Evolutionary conservation across 2,113 vertebrate species (phyloP).

Genomic region (Lanius collurio): DNA sequence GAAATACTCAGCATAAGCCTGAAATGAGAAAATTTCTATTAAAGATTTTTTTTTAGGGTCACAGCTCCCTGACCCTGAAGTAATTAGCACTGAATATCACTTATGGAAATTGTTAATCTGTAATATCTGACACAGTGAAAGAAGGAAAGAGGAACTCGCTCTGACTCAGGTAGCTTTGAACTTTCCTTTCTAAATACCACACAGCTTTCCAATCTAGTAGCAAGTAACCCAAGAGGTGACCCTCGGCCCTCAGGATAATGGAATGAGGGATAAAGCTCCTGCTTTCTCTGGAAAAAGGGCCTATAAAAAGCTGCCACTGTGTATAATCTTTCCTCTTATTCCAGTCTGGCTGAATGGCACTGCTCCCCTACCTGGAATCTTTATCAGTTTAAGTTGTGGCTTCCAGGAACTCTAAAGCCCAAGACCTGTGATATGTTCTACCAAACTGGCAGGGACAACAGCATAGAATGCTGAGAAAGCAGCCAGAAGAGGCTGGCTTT

Average conservation of each 20-base stretch:
- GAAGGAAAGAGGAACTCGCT: not conserved
- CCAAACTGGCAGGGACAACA: not conserved
- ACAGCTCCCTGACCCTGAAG: constrained; percentile 52
- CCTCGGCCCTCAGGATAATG: not conserved
- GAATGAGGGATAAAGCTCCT: not conserved
- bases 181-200: constrained; percentile 58
- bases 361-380: not conserved
- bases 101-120: constrained; percentile 46
- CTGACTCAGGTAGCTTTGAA: constrained; percentile 33
- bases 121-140: not conserved
- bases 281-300: not conserved
- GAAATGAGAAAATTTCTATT: constrained; percentile 16
- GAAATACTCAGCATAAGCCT: not conserved
- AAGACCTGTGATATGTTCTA: rapidly evolving
- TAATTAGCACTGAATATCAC: constrained; percentile 68
- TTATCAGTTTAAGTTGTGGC: rapidly evolving
- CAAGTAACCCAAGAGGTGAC: not conserved
- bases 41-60: not conserved
- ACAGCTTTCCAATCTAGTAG: not conserved
- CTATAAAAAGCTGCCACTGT: not conserved
- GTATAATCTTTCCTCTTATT: not conserved
- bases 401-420: not conserved
- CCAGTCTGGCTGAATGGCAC: not conserved
- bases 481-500: not conserved
- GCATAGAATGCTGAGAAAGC: not conserved